Base-by-base conservation (phyloP, 2,888 invertebrate species). In the Synergus gifuensis region DNA sequence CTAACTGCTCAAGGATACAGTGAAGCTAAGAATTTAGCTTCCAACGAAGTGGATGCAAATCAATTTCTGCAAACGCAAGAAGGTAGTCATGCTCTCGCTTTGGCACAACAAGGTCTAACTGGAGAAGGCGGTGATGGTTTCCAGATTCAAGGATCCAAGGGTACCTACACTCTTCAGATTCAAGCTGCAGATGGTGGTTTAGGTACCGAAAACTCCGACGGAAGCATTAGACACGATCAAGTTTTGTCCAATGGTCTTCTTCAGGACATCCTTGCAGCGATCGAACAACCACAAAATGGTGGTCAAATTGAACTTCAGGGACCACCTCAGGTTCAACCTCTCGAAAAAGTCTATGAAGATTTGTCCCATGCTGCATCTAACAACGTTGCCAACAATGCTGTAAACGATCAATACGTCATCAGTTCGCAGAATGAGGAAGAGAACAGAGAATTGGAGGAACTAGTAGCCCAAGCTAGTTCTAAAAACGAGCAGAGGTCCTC, bases 231-330 rank as follows among this genome's bases (percentile, higher is more conserved):
- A 14, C 97, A 97, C 86, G 96, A 96, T 16, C 96, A 97, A 90
- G 94, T 97, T 0, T 91, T 97, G 0, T 96, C 96, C 0, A 95
- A 97, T 88, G 97, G 96, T 1, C 93, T 97, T 0, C 91, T 97
- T 1, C 96, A 97, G 89, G 96, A 97, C 77, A 97, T 97, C 79
- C 91, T 97, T 2, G 95, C 96, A 82, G 97, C 97, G 0, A 97
- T 97, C 73, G 97, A 97, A 88, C 95, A 96, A 83, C 95, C 96
- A 83, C 96, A 96, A 0, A 87, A 86, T 7, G 83, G 83, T 3
- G 89, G 87, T 9, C 86, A 84, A 0, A 80, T 91, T 36, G 87
- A 89, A 78, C 80, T 90, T 46, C 89, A 91, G 81, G 88, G 86
- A 11, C 76, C 81, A 1, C 86, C 87, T 0, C 88, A 89, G 77